phyloP scores from a whole-genome alignment of 2,113 vertebrate species.

The Scalopus aquaticus region DNA sequence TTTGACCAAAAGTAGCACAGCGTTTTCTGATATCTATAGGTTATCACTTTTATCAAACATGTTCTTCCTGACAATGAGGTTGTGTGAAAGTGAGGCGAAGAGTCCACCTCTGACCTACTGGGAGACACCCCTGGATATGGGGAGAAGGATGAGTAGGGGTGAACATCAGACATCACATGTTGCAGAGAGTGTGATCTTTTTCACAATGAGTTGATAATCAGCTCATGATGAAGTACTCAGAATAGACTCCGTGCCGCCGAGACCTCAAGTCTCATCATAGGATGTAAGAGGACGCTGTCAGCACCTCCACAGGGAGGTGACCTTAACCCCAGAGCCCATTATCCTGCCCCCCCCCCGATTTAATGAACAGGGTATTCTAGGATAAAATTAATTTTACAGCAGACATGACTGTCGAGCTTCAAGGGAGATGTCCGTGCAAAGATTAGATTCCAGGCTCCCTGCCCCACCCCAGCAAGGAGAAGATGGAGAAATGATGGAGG shows the following conservation, averaged over 20 bases:
- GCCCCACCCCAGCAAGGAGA: too few species aligned
- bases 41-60: too few species aligned
- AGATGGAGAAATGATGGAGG: too few species aligned
- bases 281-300: background rate
- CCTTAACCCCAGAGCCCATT: background rate
- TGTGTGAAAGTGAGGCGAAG: background rate
- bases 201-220: background rate
- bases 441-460: too few species aligned
- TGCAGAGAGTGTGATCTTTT: background rate
- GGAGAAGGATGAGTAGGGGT: background rate
- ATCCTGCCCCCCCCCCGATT: too few species aligned
- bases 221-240: background rate
- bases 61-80: background rate
- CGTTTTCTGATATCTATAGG: background rate
- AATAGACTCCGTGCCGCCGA: fast-evolving
- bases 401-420: constrained; percentile 39
- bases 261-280: background rate
- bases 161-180: background rate
- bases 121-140: background rate
- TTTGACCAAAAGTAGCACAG: background rate
- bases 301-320: background rate
- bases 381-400: constrained; percentile 6
- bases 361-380: constrained; percentile 11
- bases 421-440: background rate
- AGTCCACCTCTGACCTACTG: too few species aligned